Base-by-base conservation (phyloP, 2,888 invertebrate genomes). In the Brenthis daphne region DNA sequence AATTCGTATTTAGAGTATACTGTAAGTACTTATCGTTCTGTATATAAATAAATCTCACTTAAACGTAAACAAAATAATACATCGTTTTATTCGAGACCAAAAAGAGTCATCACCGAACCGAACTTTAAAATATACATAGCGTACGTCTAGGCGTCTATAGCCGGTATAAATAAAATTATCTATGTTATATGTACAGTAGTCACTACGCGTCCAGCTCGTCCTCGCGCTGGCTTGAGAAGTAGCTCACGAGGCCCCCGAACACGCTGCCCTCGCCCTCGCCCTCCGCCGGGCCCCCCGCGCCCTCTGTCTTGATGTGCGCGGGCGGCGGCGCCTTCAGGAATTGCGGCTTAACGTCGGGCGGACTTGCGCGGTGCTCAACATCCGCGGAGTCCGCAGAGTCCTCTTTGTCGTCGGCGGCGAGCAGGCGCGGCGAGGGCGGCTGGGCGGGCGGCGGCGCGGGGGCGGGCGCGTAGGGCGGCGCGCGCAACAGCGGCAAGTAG, bases 161-260 rank as follows among this genome's bases (percentile, higher is more conserved):
- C 74, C 77, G 75, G 77, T 79, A 84, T 82, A 85, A 85, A 86
- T 85, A 85, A 79, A 82, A 83, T 84, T 80, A 79, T 83, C 85
- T 85, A 83, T 84, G 67, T 77, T 74, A 75, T 85, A 85, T 85
- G 76, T 85, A 85, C 85, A 85, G 47, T 60, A 65, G 16, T 60
- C 58, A n/a, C 81, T 87, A 90, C 74, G 86, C 95, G 86, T 97
- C 97, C 81, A 97, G 94, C 88, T 97, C 97, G 83, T 97, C 97
- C 85, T 97, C 96, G 77, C 95, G 95, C 87, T 98, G 98, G 83
- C 97, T 97, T 77, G 97, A 97, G 89, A 98, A 98, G 90, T 98
- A 98, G 85, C 97, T 97, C 70, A 98, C 98, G 79, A 98, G 94
- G 5, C 98, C 98, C 53, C 97, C 97, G 86, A 98, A 98, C 83